These are phyloP conservation scores for Morinoia aosen DNA, from an alignment of 2,888 invertebrate species.

Conservation along the genomic window DNA sequence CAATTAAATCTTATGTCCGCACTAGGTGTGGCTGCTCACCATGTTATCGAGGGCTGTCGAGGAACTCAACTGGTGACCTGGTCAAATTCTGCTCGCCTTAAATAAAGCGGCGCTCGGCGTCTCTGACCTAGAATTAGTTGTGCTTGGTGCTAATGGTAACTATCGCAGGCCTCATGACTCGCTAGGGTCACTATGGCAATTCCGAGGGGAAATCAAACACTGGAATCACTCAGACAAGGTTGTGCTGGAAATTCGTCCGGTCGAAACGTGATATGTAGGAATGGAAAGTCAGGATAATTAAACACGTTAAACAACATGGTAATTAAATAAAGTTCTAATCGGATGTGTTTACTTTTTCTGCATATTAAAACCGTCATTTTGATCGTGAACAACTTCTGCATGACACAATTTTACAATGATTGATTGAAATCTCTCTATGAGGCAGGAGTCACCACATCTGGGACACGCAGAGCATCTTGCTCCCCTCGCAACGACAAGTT, in stretches of 20 bases:
- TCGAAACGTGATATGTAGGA: not conserved
- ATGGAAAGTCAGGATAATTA: too few relatives aligned
- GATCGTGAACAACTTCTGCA: too few relatives aligned
- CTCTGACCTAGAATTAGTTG: not conserved
- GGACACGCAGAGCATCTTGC: too few relatives aligned
- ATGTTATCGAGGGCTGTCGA: constrained; percentile 16
- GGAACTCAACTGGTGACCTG: constrained; percentile 27
- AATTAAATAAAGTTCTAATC: too few relatives aligned
- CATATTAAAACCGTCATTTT: too few relatives aligned
- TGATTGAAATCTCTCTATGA: too few relatives aligned
- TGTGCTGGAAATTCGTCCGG: not conserved
- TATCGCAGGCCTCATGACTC: not conserved
- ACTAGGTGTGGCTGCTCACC: constrained; percentile 8
- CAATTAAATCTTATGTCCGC: not conserved
- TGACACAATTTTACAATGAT: too few relatives aligned
- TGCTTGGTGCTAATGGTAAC: not conserved
- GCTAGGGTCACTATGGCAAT: not conserved
- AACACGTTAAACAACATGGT: too few relatives aligned
- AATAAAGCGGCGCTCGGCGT: not conserved
- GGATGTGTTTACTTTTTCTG: too few relatives aligned
- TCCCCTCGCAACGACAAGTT: too few relatives aligned
- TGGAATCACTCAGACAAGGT: not conserved
- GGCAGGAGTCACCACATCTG: too few relatives aligned
- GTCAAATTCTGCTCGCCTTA: not conserved
- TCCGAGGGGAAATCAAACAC: not conserved